These are phyloP conservation scores for Drosophila arizonae DNA, from an alignment of 1,140 invertebrate genomes.

Conservation along the genomic window DNA sequence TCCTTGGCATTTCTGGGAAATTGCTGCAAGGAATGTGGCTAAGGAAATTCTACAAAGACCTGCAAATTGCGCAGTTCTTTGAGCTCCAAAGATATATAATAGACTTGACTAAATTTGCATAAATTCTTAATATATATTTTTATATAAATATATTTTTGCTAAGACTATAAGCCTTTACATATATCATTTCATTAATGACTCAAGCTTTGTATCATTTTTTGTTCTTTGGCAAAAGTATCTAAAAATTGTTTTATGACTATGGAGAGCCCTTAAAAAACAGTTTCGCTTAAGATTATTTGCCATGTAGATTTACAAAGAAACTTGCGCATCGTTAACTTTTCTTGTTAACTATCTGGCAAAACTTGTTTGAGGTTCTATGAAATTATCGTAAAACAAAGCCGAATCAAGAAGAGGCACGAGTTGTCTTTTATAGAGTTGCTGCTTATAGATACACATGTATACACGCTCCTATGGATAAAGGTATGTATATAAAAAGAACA, in stretches of 20 bases:
- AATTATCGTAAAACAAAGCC: constrained; percentile 24
- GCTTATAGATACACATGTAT: too few species aligned
- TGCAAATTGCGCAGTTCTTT: not conserved
- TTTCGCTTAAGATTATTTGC: constrained; percentile 8
- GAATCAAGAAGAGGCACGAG: constrained; percentile 36
- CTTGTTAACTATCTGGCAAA: constrained; percentile 29
- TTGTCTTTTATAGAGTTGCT: constrained; percentile 16
- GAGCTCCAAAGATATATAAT: too few species aligned
- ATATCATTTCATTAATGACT: not conserved
- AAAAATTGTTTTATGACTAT: not conserved
- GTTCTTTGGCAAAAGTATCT: not conserved
- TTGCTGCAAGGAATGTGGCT: constrained; percentile 23
- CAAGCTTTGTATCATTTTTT: not conserved
- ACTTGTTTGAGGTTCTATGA: constrained; percentile 45
- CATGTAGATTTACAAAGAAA: constrained; percentile 2
- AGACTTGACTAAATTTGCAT: too few species aligned
- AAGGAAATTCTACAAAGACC: constrained; percentile 23
- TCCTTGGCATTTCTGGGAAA: constrained; percentile 19
- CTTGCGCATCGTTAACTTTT: constrained; percentile 13
- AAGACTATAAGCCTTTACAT: not conserved
- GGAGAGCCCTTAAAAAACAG: not conserved
- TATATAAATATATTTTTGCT: not conserved
- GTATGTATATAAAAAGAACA: too few species aligned
- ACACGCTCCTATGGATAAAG: too few species aligned
- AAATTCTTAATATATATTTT: too few species aligned